Conservation (phyloP, 1,140 invertebrate genomes). For the Magallana ariakensis region DNA sequence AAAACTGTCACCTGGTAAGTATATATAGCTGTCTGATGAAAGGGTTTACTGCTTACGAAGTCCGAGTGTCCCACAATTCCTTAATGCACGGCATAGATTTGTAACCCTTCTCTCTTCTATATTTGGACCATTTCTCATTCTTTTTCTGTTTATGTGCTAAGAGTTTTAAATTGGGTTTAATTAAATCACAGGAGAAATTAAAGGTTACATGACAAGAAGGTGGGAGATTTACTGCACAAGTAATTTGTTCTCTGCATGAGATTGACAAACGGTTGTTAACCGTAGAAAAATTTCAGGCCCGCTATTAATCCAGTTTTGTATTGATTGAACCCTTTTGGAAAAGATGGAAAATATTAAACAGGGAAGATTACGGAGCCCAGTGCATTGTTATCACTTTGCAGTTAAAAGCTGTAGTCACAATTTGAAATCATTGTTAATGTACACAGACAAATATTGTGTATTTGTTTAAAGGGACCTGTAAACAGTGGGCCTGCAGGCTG, state of each 20-base stretch:
- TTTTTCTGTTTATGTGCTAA: neutral
- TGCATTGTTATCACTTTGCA: too few species aligned
- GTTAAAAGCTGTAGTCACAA: too few species aligned
- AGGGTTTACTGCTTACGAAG: neutral
- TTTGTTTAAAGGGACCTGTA: slow-evolving; percentile 23
- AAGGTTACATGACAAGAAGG: neutral
- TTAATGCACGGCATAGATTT: too few species aligned
- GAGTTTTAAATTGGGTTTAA: slow-evolving; percentile 15
- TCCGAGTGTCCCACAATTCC: neutral
- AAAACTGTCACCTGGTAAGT: neutral
- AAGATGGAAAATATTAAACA: neutral
- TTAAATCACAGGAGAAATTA: neutral
- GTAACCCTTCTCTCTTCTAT: neutral
- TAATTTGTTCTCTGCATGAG: neutral
- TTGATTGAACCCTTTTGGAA: slow-evolving; percentile 12
- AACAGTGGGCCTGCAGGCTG: slow-evolving; percentile 24
- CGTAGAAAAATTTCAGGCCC: neutral
- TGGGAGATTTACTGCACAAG: neutral
- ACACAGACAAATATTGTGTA: slow-evolving; percentile 4
- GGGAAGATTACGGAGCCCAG: too few species aligned
- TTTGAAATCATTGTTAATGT: neutral
- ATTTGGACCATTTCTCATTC: neutral
- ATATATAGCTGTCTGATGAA: neutral
- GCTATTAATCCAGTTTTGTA: slow-evolving; percentile 7
- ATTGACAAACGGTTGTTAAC: neutral